Evolutionary conservation across 2,888 invertebrate species (phyloP).

Genomic region (Meiosimyza platycephala): DNA sequence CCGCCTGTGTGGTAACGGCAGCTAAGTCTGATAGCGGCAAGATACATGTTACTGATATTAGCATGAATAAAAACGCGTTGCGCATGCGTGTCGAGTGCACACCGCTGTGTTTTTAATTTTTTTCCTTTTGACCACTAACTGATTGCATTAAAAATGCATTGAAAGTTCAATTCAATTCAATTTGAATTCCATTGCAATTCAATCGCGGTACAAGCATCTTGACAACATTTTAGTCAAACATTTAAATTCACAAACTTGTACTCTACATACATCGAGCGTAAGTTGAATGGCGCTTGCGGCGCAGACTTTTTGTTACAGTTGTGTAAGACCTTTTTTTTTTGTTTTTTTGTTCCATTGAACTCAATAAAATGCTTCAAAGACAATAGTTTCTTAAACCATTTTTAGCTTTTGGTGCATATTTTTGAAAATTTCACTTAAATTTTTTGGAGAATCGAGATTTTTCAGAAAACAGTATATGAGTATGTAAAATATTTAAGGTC

Average conservation of each 20-base stretch:
- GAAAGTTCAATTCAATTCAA: conserved; percentile 2
- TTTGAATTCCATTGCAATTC: conserved; percentile 9
- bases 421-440: too few species aligned
- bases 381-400: neutral
- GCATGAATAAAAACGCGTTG: neutral
- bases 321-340: too few species aligned
- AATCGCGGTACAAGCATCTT: conserved; percentile 7
- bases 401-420: neutral
- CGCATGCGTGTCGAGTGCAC: conserved; percentile 8
- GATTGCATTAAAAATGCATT: neutral
- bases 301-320: too few species aligned
- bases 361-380: too few species aligned
- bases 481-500: too few species aligned
- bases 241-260: conserved; percentile 4
- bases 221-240: neutral
- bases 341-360: too few species aligned
- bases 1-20: conserved; percentile 22
- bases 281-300: too few species aligned
- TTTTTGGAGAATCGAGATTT: too few species aligned
- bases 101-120: neutral
- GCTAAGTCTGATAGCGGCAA: conserved; percentile 29
- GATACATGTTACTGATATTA: conserved; percentile 24
- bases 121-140: too few species aligned
- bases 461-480: too few species aligned
- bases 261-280: too few species aligned